Conservation (phyloP, 2,797 vertebrate species). For the Coregonus sp. region DNA sequence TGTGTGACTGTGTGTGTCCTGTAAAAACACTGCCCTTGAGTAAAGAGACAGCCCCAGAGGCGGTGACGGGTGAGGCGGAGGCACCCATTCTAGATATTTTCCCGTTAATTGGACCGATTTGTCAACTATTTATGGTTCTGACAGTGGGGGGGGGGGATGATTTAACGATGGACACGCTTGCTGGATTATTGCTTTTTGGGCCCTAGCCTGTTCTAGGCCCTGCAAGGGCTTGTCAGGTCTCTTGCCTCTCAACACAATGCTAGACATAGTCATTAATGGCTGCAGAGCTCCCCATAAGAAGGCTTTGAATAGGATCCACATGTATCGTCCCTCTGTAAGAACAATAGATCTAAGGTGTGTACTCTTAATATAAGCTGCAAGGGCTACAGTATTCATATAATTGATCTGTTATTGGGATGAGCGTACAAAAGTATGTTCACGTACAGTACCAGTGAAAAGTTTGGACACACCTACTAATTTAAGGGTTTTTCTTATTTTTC, state of each 20-base stretch:
- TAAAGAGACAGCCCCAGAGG: slow-evolving; percentile 7
- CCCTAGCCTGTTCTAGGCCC: no score
- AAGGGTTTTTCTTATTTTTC: no score
- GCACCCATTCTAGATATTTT: slow-evolving; percentile 29
- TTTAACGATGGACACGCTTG: slow-evolving; percentile 10
- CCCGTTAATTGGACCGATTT: slow-evolving; percentile 28
- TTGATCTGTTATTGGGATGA: no score
- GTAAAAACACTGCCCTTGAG: slow-evolving; percentile 1
- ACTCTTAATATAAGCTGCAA: no score
- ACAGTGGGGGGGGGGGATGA: slow-evolving; percentile 16
- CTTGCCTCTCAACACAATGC: neutral
- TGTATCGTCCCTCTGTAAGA: no score
- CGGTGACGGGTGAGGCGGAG: slow-evolving; percentile 21
- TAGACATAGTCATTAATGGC: neutral
- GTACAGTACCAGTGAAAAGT: no score
- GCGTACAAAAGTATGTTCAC: no score
- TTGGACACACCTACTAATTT: no score
- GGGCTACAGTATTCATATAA: no score
- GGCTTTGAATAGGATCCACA: neutral
- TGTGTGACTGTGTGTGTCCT: slow-evolving; percentile 3
- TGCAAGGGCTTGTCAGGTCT: neutral
- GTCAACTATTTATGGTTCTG: slow-evolving; percentile 21
- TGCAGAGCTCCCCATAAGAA: neutral
- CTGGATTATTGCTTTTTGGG: slow-evolving; percentile 6
- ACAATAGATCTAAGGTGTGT: no score